phyloP scores from a whole-genome alignment of 2,797 vertebrate species.

The Merluccius polli region DNA sequence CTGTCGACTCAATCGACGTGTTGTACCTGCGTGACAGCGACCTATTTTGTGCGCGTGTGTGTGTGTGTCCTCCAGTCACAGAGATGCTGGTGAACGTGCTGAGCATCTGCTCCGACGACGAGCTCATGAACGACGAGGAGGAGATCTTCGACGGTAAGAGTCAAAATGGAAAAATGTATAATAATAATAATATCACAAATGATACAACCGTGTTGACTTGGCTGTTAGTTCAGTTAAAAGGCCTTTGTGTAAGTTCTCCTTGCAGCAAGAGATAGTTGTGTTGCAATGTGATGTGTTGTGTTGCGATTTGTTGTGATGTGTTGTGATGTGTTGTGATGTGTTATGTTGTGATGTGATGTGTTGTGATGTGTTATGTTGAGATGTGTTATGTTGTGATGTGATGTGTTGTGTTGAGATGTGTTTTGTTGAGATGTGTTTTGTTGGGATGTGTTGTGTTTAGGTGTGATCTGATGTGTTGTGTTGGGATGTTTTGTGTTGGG shows the following conservation, averaged over 20 bases:
- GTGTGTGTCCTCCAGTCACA: constrained; percentile 77
- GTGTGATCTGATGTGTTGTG: background rate
- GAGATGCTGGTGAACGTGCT: constrained; percentile 99
- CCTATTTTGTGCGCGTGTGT: background rate
- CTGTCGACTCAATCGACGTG: too few relatives aligned
- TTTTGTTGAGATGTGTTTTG: background rate
- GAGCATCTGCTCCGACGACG: constrained; percentile 98
- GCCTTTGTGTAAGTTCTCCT: background rate
- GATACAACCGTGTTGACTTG: background rate
- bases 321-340: too few relatives aligned
- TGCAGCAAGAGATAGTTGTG: background rate
- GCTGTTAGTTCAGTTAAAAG: background rate
- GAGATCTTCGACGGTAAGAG: constrained; percentile 91
- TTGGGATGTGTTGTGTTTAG: background rate
- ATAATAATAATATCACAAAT: background rate
- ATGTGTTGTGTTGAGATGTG: background rate
- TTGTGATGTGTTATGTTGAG: too few relatives aligned
- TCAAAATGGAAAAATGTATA: background rate
- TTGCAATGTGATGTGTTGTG: too few relatives aligned
- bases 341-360: too few relatives aligned
- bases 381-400: too few relatives aligned
- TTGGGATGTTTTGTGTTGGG: background rate
- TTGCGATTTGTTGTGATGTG: too few relatives aligned
- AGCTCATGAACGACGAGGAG: constrained; percentile 93
- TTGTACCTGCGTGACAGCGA: background rate